A percentile compares a stretch with the other conserved stretches of the same genome.
These are phyloP conservation scores for Pyrocoelia pectoralis DNA, from an alignment of 2,888 invertebrate genomes.

Conservation along the genomic window DNA sequence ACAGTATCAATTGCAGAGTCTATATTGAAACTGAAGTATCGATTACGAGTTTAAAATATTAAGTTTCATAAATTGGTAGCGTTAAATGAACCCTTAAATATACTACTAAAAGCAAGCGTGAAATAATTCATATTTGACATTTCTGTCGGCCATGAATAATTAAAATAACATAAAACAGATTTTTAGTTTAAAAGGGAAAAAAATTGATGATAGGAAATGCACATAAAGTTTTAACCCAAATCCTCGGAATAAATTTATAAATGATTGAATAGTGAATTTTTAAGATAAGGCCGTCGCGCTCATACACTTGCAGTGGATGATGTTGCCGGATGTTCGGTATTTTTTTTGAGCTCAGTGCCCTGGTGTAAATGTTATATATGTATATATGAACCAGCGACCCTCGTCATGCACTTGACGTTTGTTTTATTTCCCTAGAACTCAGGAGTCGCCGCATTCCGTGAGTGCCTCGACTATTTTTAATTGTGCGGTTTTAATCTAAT, in stretches of 20 bases:
- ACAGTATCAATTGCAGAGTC: no score
- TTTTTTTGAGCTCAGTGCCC: conserved; percentile 32
- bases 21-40: no score
- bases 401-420: conserved; percentile 49
- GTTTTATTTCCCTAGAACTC: conserved; percentile 48
- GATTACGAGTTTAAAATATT: no score
- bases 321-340: conserved; percentile 35
- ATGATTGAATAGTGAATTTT: conserved; percentile 13
- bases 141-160: conserved; percentile 1
- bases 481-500: conserved; percentile 57
- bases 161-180: conserved; percentile 1
- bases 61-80: background rate
- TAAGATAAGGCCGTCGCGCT: conserved; percentile 13
- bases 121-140: background rate
- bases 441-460: conserved; percentile 46
- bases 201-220: conserved; percentile 6
- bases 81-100: background rate
- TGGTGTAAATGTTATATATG: conserved; percentile 34
- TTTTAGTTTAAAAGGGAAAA: background rate
- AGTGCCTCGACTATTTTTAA: conserved; percentile 53
- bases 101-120: background rate
- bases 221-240: conserved; percentile 9
- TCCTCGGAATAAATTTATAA: conserved; percentile 1
- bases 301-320: conserved; percentile 22
- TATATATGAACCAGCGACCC: conserved; percentile 40